A percentile compares a stretch with the other conserved stretches of the same genome.
phyloP scores from a whole-genome alignment of 2,797 vertebrate genomes.

The Acanthis flammea region DNA sequence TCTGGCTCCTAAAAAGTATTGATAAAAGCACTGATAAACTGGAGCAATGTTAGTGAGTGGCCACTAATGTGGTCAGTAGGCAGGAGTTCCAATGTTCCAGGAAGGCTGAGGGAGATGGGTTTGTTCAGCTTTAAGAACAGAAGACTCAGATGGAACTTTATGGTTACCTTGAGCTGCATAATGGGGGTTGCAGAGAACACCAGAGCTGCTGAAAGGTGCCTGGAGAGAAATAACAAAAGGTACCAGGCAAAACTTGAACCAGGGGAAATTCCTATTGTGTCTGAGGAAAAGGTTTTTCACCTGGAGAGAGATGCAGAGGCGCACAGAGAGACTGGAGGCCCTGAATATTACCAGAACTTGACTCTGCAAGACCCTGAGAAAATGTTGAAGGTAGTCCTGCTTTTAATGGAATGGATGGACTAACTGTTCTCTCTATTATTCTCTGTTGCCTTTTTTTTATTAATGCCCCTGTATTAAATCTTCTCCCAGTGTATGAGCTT shows the following conservation, averaged over 20 bases:
- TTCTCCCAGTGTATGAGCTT: background rate
- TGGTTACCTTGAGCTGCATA: background rate
- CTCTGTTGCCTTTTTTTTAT: background rate
- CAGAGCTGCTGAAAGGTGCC: background rate
- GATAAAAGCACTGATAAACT: background rate
- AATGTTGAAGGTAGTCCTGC: background rate
- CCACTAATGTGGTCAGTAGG: fast-evolving
- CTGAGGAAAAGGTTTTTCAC: background rate
- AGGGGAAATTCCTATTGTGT: background rate
- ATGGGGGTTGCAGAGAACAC: background rate
- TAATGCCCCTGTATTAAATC: background rate
- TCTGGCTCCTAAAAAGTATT: background rate
- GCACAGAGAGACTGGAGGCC: background rate
- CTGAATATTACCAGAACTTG: background rate
- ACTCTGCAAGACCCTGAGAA: background rate
- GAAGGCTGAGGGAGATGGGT: background rate
- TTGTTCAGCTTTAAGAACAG: background rate
- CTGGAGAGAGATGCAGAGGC: background rate
- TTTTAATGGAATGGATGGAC: background rate
- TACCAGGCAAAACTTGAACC: background rate
- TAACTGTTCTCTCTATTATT: background rate
- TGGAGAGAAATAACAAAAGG: background rate
- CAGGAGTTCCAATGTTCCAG: background rate
- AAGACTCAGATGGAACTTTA: background rate
- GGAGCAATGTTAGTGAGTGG: background rate